Conservation (phyloP, 2,113 vertebrate species). For the Rhipidura dahli region DNA sequence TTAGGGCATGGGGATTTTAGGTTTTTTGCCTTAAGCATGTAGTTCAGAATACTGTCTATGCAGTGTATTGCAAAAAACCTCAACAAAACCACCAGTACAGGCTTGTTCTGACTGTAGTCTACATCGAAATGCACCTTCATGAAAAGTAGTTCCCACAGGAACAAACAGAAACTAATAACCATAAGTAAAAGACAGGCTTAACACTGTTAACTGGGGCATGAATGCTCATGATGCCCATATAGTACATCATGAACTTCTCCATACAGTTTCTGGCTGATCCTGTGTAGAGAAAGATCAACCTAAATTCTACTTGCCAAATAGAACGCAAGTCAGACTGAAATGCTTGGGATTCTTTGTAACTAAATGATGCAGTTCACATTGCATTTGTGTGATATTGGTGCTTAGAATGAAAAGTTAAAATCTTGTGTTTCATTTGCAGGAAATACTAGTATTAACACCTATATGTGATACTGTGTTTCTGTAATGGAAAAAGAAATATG, state of each 20-base stretch:
- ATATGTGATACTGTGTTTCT: background rate
- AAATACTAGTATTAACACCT: background rate
- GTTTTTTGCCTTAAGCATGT: background rate
- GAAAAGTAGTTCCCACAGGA: background rate
- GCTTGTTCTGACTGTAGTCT: background rate
- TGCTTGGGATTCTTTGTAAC: background rate
- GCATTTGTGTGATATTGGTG: background rate
- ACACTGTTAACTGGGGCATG: background rate
- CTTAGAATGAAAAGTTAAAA: background rate
- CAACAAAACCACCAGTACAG: background rate
- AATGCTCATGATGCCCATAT: background rate
- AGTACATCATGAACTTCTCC: background rate
- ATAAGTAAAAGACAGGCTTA: background rate
- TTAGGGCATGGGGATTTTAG: rapidly evolving
- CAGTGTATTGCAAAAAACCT: background rate
- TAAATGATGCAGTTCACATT: background rate
- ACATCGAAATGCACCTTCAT: background rate
- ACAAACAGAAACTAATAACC: background rate
- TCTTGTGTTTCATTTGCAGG: background rate
- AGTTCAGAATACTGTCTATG: background rate
- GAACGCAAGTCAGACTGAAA: background rate
- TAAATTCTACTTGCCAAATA: background rate
- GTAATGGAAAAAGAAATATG: background rate
- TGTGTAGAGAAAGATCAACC: background rate
- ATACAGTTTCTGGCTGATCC: background rate